phyloP scores from a whole-genome alignment of 2,797 vertebrate species.

The Borostomias antarcticus region DNA sequence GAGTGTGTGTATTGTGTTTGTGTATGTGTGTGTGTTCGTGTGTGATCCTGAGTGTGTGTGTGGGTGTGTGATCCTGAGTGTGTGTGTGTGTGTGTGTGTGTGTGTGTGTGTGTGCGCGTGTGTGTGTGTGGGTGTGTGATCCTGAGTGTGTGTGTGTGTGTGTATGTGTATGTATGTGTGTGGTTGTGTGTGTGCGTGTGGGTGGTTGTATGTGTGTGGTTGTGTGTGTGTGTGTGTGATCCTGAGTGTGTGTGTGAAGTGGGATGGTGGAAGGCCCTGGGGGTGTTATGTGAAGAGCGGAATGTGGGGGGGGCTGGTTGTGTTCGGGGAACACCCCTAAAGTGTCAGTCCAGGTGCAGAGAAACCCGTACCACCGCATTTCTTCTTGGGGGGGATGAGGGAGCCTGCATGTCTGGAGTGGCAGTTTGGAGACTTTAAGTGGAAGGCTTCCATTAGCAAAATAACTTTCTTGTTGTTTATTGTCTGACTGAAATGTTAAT shows the following conservation, averaged over 20 bases:
- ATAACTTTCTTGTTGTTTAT: background rate
- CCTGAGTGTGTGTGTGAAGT: background rate
- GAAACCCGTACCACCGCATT: constrained; percentile 1
- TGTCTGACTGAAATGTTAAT: background rate
- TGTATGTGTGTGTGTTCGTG: background rate
- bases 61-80: background rate
- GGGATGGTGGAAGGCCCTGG: background rate
- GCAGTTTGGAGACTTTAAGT: background rate
- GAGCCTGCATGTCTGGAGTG: background rate
- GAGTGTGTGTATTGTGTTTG: background rate
- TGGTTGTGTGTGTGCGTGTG: too few relatives aligned
- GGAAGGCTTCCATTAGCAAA: background rate
- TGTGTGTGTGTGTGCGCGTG: too few relatives aligned
- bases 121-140: too few relatives aligned
- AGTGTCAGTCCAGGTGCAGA: background rate
- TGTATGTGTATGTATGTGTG: background rate
- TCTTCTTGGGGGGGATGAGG: background rate
- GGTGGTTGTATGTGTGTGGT: background rate
- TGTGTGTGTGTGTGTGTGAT: background rate
- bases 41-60: constrained; percentile 63
- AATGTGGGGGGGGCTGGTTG: background rate
- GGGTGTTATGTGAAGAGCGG: constrained; percentile 1
- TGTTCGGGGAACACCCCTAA: constrained; percentile 2
- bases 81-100: background rate
- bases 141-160: background rate